Base-by-base conservation (phyloP, 2,888 invertebrate species). In the Trissolcus japonicus region DNA sequence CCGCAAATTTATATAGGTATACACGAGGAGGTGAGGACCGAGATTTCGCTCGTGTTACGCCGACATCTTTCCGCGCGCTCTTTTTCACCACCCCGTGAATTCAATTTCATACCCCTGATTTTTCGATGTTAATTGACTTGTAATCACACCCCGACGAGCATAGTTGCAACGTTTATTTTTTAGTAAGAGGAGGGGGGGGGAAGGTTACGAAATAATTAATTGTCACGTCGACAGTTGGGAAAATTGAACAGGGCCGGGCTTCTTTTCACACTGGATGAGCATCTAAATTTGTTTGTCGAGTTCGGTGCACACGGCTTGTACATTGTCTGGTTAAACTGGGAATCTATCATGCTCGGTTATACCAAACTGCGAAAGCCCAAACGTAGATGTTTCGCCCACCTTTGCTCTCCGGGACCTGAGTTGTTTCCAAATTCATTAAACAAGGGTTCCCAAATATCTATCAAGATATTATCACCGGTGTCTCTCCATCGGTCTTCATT, bases 361-460 rank as follows among this genome's bases (percentile, higher is more conserved):
- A 51, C 43, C 16, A 43, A 40, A 46, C 60, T 46, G 19, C 35
- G 35, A 51, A 57, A 71, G 53, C 50, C 50, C 43, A 51, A 62
- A 50, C 54, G 41, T 40, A 13, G 53, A 60, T 54, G 46, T 65
- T 72, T 35, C 54, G 59, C 7, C 54, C 53, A 48, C 63, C 48
- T 53, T 63, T 53, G 59, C 46, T 48, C 35, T 9, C 35, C 54
- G 40, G 43, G 48, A 66, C 35, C 60, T 66, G 65, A 73, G 48
- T 66, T 73, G 72, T 73, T 73, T 73, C 72, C 65, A 73, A 73
- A 73, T 73, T 73, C 72, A 73, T 73, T 73, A 73, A 66, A 73
- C 73, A 61, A 66, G 56, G 73, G 66, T 56, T 66, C 55, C 55
- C 73, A 73, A 73, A 63, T 35, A 73, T 73, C 73, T 73, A 73